A percentile compares a stretch with the other conserved stretches of the same genome.
These are phyloP conservation scores for Knipowitschia caucasica DNA, from an alignment of 2,797 vertebrate genomes.

Conservation along the genomic window DNA sequence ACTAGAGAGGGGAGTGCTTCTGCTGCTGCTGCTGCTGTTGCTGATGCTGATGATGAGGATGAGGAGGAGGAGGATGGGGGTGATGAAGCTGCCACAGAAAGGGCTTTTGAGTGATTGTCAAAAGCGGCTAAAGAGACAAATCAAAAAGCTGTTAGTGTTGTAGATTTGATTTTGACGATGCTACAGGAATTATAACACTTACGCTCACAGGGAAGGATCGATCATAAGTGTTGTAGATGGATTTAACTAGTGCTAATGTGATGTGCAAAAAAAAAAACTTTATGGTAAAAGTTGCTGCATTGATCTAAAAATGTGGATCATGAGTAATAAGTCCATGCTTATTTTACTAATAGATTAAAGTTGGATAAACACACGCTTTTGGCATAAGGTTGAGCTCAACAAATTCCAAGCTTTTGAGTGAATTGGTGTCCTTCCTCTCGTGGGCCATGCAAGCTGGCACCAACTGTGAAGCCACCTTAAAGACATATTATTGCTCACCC, in stretches of 20 bases:
- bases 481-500: not conserved
- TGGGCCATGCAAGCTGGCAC: not conserved
- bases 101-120: slow-evolving; percentile 6
- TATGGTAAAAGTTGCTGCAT: too few species aligned
- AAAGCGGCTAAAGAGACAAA: slow-evolving; percentile 8
- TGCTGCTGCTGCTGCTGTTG: not conserved
- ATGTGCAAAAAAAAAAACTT: not conserved
- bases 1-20: slow-evolving; percentile 19
- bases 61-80: slow-evolving; percentile 34
- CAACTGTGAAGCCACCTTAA: not conserved
- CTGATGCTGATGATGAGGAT: slow-evolving; percentile 25
- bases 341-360: too few species aligned
- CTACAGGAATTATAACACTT: not conserved
- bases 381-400: too few species aligned
- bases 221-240: not conserved
- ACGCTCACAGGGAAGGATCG: not conserved
- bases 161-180: not conserved
- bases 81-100: slow-evolving; percentile 45
- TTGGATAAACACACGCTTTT: too few species aligned
- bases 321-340: too few species aligned
- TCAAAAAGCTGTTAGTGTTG: slow-evolving; percentile 11
- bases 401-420: too few species aligned
- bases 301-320: too few species aligned
- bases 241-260: not conserved
- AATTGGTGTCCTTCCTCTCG: not conserved